Conservation (phyloP, 1,140 invertebrate genomes). For the Bombus vancouverensis region DNA sequence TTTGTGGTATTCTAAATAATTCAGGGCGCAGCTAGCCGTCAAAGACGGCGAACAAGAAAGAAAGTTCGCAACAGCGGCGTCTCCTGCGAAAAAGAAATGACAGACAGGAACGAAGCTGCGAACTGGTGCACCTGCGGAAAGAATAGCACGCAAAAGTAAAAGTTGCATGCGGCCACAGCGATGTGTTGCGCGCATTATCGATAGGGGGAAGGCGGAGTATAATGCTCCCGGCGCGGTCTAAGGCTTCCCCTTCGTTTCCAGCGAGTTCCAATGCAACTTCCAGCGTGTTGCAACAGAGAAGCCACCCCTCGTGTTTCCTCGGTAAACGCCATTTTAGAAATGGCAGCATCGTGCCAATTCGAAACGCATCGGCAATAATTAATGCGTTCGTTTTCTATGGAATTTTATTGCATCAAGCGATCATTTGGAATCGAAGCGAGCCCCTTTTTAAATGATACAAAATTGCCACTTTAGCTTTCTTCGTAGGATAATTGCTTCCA, state of each 20-base stretch:
- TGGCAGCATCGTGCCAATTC: conserved; percentile 41
- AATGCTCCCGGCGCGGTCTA: conserved; percentile 51
- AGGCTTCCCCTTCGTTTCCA: conserved; percentile 53
- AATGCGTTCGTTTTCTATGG: not conserved
- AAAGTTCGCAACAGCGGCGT: not conserved
- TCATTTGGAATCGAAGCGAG: not conserved
- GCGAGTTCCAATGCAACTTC: conserved; percentile 29
- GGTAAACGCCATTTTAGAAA: conserved; percentile 64
- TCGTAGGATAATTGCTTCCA: not conserved
- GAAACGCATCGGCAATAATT: conserved; percentile 28
- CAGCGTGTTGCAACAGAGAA: conserved; percentile 37
- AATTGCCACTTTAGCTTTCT: not conserved
- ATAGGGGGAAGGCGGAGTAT: conserved; percentile 61
- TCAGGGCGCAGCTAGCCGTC: too few species aligned
- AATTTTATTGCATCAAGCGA: not conserved
- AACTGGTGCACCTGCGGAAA: conserved; percentile 31
- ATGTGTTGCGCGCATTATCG: conserved; percentile 60
- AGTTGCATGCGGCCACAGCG: conserved; percentile 27
- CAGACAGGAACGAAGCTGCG: not conserved
- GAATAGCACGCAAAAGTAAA: conserved; percentile 34
- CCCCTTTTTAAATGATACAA: not conserved
- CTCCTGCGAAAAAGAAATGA: not conserved
- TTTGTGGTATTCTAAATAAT: not conserved
- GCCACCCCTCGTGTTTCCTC: conserved; percentile 33
- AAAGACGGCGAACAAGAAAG: not conserved